Percentiles rank a stretch among this genome's conserved stretches.
Evolutionary conservation across 2,888 invertebrate genomes (phyloP).

Genomic region (Glyphotaelius pellucidus): DNA sequence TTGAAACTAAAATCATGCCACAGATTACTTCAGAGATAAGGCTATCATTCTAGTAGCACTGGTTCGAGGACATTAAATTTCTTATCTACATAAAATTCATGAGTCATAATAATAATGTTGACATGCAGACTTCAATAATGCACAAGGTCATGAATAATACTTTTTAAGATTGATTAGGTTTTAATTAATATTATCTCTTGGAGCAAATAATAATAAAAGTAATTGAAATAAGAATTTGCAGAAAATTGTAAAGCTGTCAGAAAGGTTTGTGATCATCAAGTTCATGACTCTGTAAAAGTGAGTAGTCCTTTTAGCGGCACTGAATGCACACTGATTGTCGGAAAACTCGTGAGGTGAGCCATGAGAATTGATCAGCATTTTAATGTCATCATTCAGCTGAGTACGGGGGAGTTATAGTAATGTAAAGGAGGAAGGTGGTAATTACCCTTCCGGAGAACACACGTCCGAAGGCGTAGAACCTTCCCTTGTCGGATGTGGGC

Average conservation of each 20-base stretch:
- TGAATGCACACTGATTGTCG: constrained; percentile 59
- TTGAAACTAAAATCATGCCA: neutral
- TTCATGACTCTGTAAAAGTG: constrained; percentile 56
- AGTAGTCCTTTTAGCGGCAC: constrained; percentile 62
- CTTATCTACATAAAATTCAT: neutral
- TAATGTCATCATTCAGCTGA: constrained; percentile 57
- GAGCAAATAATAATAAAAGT: too few relatives aligned
- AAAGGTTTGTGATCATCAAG: constrained; percentile 33
- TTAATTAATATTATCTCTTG: neutral
- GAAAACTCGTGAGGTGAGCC: constrained; percentile 63
- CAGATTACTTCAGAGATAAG: neutral
- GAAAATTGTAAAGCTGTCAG: neutral
- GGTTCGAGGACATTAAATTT: neutral
- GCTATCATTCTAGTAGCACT: neutral
- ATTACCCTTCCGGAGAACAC: constrained; percentile 96
- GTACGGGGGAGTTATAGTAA: neutral
- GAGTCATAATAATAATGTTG: neutral
- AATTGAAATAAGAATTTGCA: neutral
- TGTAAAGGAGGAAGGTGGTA: neutral
- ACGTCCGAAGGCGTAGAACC: constrained; percentile 99
- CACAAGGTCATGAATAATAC: neutral
- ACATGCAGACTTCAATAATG: neutral
- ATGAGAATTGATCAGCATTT: constrained; percentile 59
- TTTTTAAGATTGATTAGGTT: neutral
- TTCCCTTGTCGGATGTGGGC: constrained; percentile 99